Percentiles rank a stretch among this genome's conserved stretches.
These are phyloP conservation scores for Drosophila baimaii DNA, from an alignment of 1,140 invertebrate species.

Conservation along the genomic window DNA sequence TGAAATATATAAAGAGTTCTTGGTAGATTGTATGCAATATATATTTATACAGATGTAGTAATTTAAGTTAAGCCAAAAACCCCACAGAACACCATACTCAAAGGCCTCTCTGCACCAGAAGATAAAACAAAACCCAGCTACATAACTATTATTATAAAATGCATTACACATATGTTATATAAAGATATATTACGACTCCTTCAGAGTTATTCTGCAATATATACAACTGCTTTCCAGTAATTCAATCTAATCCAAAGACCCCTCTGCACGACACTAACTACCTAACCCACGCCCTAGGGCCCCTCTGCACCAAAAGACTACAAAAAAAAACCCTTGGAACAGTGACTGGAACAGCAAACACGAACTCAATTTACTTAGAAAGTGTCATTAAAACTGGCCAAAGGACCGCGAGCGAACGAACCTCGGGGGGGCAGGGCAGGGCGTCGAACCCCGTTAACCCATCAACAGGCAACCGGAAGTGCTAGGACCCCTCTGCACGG, in stretches of 20 bases:
- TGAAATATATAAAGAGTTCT: no score
- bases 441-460: neutral
- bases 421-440: neutral
- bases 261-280: neutral
- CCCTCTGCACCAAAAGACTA: neutral
- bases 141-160: no score
- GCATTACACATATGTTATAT: no score
- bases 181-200: no score
- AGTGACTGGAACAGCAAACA: neutral
- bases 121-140: no score
- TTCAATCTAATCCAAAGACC: neutral
- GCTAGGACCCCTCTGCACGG: neutral
- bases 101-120: no score
- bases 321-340: neutral
- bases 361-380: slow-evolving; percentile 23
- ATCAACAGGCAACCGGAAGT: slow-evolving; percentile 23
- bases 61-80: no score
- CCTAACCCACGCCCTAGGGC: neutral
- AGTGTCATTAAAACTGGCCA: slow-evolving; percentile 23
- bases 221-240: no score
- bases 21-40: no score
- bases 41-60: no score
- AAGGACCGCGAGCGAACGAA: neutral
- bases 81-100: no score
- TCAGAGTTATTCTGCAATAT: neutral